Evolutionary conservation across 2,888 invertebrate species (phyloP).

Genomic region (Drosophila subquinaria): DNA sequence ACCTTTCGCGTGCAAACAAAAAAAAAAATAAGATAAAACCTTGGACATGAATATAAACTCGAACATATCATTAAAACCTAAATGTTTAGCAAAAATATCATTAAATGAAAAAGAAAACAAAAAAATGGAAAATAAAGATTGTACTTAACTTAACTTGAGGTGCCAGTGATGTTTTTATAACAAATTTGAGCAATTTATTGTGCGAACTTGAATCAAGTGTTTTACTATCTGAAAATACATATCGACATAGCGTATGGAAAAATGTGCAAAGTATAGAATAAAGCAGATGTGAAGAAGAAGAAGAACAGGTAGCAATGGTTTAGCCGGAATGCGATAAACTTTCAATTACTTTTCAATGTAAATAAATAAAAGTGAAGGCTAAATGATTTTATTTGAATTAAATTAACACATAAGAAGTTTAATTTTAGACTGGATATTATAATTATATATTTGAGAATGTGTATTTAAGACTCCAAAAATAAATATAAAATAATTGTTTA

Average conservation of each 20-base stretch:
- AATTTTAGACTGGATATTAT: too few species aligned
- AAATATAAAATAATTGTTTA: too few species aligned
- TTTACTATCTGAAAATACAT: constrained; percentile 3
- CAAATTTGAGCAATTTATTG: constrained; percentile 65
- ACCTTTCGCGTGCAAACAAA: constrained; percentile 59
- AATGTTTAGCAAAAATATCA: constrained; percentile 43
- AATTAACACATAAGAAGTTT: background rate
- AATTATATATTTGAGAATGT: too few species aligned
- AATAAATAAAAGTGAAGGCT: constrained; percentile 18
- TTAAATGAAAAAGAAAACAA: constrained; percentile 38
- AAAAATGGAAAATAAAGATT: constrained; percentile 20
- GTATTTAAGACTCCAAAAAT: too few species aligned
- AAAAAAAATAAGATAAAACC: constrained; percentile 31
- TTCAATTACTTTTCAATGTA: constrained; percentile 10
- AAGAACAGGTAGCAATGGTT: background rate
- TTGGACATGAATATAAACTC: constrained; percentile 29
- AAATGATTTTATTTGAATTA: constrained; percentile 1
- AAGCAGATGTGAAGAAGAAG: constrained; percentile 4
- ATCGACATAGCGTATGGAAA: background rate
- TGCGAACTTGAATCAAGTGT: constrained; percentile 26
- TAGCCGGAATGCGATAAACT: background rate
- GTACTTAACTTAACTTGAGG: constrained; percentile 28
- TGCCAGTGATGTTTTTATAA: constrained; percentile 57
- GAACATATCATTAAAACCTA: constrained; percentile 46
- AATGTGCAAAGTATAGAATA: constrained; percentile 4